A percentile compares a stretch with the other conserved stretches of the same genome.
These are phyloP conservation scores for Calyptommatus sinebrachiatus DNA, from an alignment of 2,113 vertebrate species.

Conservation along the genomic window DNA sequence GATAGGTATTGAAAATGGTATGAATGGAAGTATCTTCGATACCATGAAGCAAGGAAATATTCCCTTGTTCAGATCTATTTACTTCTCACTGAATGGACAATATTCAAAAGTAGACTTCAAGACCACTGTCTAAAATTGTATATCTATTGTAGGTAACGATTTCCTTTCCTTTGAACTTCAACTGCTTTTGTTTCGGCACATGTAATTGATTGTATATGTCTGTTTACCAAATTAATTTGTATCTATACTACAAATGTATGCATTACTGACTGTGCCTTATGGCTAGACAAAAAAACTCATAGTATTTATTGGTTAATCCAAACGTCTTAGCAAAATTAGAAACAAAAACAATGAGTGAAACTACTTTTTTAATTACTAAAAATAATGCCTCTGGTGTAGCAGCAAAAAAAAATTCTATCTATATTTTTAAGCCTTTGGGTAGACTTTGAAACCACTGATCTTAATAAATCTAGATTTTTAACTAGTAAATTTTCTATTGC, in stretches of 20 bases:
- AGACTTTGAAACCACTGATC: conserved; percentile 7
- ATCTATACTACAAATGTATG: too few relatives aligned
- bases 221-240: neutral
- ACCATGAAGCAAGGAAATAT: too few relatives aligned
- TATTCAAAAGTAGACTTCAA: too few relatives aligned
- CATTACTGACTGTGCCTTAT: neutral
- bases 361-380: neutral
- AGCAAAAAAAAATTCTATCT: neutral
- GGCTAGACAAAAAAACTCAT: neutral
- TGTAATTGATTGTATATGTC: neutral
- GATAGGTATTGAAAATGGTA: too few relatives aligned
- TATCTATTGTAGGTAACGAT: too few relatives aligned
- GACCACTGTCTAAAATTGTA: too few relatives aligned
- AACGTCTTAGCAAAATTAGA: neutral
- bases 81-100: too few relatives aligned
- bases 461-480: conserved; percentile 33
- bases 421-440: conserved; percentile 14
- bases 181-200: too few relatives aligned
- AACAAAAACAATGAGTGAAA: neutral
- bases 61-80: too few relatives aligned
- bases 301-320: neutral
- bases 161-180: too few relatives aligned
- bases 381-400: neutral
- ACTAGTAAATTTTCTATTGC: conserved; percentile 15
- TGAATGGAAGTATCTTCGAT: too few relatives aligned